phyloP scores from a whole-genome alignment of 35 echinoderm and acorn worm species.

The Ophioderma brevispina region DNA sequence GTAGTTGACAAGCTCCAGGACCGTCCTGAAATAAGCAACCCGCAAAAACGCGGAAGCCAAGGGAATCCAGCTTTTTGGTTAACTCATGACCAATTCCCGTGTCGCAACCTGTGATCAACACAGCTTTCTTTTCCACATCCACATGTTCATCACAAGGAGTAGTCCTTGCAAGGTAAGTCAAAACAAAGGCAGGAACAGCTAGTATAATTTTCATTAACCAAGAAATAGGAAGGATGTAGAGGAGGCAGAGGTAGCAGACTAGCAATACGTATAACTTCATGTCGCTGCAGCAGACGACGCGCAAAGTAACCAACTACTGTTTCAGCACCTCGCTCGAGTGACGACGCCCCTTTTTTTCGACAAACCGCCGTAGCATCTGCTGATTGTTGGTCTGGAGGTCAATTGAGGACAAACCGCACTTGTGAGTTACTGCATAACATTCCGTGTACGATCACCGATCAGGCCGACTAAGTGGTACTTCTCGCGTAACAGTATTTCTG shows the following conservation, averaged over 20 bases:
- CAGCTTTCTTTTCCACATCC: slow-evolving; percentile 30
- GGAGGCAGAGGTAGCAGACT: background rate
- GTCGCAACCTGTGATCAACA: slow-evolving; percentile 79
- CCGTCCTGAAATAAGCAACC: slow-evolving; percentile 48
- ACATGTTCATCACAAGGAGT: background rate
- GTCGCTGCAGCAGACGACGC: background rate
- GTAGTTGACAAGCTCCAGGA: background rate
- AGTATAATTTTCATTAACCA: background rate
- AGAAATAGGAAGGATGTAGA: background rate
- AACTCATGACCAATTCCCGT: slow-evolving; percentile 74
- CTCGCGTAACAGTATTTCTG: background rate
- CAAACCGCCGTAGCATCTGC: background rate
- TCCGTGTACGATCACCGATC: background rate
- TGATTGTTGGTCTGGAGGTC: background rate
- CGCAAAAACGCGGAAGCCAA: slow-evolving; percentile 79
- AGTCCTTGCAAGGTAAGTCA: background rate
- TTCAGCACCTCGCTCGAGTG: background rate
- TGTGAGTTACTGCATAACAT: background rate
- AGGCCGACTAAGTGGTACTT: background rate
- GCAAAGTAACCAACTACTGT: background rate
- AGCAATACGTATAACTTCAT: background rate
- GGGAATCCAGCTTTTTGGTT: slow-evolving; percentile 32
- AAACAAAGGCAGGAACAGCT: background rate
- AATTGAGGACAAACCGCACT: slow-evolving; percentile 9
- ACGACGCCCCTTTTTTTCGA: background rate